Evolutionary conservation across 30 jellyfish, hydroid and myxozoan species (phyloP).

Genomic region (Pseudorhiza aurosa): DNA sequence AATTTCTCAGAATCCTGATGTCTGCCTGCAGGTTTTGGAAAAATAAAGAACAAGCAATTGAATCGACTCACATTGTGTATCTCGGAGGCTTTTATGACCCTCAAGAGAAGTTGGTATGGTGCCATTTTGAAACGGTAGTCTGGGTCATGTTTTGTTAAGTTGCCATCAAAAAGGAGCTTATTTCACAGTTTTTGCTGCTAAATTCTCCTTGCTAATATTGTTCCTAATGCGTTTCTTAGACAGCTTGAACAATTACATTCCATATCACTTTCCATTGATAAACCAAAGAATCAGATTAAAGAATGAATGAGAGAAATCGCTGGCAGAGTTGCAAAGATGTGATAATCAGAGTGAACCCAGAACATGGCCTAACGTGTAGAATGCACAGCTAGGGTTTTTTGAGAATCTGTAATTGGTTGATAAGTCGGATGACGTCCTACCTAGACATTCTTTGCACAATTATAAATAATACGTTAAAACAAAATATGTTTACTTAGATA

Average conservation of each 20-base stretch:
- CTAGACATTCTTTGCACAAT: too few species aligned
- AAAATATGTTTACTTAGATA: too few species aligned
- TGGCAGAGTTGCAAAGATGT: too few species aligned
- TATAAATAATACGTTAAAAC: too few species aligned
- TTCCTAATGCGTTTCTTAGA: not conserved
- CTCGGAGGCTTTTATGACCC: not conserved
- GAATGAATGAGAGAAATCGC: not conserved
- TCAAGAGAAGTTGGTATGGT: conserved; percentile 2
- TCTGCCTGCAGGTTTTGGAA: not conserved
- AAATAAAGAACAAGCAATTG: not conserved
- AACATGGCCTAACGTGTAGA: too few species aligned
- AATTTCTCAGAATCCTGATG: too few species aligned
- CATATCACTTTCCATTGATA: not conserved
- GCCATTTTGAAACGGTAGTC: conserved; percentile 16
- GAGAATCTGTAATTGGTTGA: too few species aligned
- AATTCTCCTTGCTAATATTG: not conserved
- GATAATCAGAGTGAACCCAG: too few species aligned
- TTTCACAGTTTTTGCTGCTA: not conserved
- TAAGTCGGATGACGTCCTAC: too few species aligned
- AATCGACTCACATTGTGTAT: not conserved
- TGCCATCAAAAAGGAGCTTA: not conserved
- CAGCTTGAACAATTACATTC: not conserved
- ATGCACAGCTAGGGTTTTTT: too few species aligned
- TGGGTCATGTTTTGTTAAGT: conserved; percentile 39
- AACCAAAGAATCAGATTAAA: not conserved